These are phyloP conservation scores for Apocheima hispidaria DNA, from an alignment of 2,888 invertebrate genomes.

Conservation along the genomic window DNA sequence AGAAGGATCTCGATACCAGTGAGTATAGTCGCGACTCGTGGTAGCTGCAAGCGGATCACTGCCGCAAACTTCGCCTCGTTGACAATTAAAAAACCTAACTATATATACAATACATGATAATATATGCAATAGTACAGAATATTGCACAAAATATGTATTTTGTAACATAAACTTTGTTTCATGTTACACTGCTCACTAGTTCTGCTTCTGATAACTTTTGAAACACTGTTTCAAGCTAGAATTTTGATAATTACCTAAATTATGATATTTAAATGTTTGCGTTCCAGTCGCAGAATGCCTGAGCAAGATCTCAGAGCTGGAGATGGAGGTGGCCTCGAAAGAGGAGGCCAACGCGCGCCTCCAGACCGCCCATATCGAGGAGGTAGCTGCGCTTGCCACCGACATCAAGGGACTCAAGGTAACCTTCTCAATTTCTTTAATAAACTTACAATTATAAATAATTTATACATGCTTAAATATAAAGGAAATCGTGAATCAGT, in stretches of 20 bases:
- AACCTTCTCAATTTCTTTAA: slow-evolving; percentile 2
- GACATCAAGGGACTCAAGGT: slow-evolving; percentile 82
- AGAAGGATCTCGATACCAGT: slow-evolving; percentile 83
- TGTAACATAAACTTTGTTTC: too few species aligned
- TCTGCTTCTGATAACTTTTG: neutral
- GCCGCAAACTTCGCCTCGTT: too few species aligned
- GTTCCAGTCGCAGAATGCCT: slow-evolving; percentile 86
- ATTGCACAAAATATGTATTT: too few species aligned
- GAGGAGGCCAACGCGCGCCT: slow-evolving; percentile 83
- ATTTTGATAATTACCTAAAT: neutral
- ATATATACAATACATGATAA: too few species aligned
- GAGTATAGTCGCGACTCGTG: slow-evolving; percentile 41
- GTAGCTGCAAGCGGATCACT: too few species aligned
- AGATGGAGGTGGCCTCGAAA: slow-evolving; percentile 83
- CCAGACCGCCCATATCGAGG: slow-evolving; percentile 77
- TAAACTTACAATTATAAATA: neutral
- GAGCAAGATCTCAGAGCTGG: slow-evolving; percentile 85
- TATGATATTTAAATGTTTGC: slow-evolving; percentile 11
- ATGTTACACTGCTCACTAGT: too few species aligned
- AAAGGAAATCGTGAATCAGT: too few species aligned
- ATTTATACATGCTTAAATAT: too few species aligned
- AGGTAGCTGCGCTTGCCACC: slow-evolving; percentile 73
- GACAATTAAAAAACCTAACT: too few species aligned
- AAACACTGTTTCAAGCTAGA: neutral
- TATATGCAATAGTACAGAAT: too few species aligned